Evolutionary conservation across 2,797 vertebrate genomes (phyloP).

Genomic region (Platalea minor): DNA sequence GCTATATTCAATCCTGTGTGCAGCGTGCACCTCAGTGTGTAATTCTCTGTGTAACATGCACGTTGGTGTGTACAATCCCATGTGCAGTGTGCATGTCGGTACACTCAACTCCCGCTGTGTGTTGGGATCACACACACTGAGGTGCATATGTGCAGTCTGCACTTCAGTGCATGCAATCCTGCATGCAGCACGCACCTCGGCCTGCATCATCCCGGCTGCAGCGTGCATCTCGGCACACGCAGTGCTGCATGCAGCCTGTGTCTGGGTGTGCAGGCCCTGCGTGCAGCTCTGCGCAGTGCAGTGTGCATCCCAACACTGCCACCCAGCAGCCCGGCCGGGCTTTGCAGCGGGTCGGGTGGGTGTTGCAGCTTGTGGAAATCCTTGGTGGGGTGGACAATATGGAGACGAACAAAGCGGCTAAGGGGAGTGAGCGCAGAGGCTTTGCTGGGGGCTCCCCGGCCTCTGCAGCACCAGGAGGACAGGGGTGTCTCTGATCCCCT

Average conservation of each 20-base stretch:
- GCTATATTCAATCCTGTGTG: too few relatives aligned
- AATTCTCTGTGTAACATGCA: rapidly evolving
- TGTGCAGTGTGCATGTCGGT: rapidly evolving
- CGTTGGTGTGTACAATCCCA: background rate
- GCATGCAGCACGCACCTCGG: background rate
- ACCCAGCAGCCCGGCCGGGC: slow-evolving; percentile 22
- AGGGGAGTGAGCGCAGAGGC: rapidly evolving
- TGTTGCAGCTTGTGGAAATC: background rate
- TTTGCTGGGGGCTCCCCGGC: background rate
- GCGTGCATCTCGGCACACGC: background rate
- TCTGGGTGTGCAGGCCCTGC: background rate
- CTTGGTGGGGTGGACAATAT: rapidly evolving
- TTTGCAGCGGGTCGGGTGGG: background rate
- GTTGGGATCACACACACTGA: rapidly evolving
- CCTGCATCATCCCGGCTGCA: background rate
- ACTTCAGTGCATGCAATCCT: background rate
- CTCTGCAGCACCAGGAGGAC: background rate
- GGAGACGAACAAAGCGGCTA: background rate
- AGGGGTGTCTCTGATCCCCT: background rate
- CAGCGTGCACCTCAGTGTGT: too few relatives aligned
- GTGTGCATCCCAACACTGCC: slow-evolving; percentile 53
- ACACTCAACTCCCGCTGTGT: rapidly evolving
- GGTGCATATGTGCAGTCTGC: rapidly evolving
- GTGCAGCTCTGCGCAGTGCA: background rate
- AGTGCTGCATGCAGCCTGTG: background rate